phyloP scores from a whole-genome alignment of 2,888 invertebrate genomes.

The Ormyrus rosae region DNA sequence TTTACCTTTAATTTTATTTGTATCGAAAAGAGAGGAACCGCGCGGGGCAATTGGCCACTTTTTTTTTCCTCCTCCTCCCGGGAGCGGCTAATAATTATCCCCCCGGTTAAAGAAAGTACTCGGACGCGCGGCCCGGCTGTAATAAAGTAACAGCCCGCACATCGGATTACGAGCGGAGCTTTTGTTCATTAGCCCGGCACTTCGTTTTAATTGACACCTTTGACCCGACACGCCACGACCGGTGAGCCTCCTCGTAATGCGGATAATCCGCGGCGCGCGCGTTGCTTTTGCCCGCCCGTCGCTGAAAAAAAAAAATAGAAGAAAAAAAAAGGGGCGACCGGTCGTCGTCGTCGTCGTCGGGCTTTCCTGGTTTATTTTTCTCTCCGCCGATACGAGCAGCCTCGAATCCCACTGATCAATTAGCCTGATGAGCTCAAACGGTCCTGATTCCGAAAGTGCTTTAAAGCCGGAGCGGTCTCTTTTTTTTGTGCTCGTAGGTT shows the following conservation, averaged over 20 bases:
- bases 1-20: conserved; percentile 41
- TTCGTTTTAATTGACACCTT: conserved; percentile 71
- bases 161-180: conserved; percentile 67
- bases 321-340: neutral
- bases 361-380: conserved; percentile 3
- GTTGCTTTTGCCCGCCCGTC: neutral
- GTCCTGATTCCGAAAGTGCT: conserved; percentile 10
- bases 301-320: conserved; percentile 15
- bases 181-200: conserved; percentile 70
- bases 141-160: conserved; percentile 64
- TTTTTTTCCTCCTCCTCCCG: neutral
- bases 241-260: conserved; percentile 35
- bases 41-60: neutral
- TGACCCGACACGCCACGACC: conserved; percentile 61
- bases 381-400: neutral
- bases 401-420: conserved; percentile 26
- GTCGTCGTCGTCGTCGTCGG: neutral
- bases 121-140: conserved; percentile 62
- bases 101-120: conserved; percentile 66
- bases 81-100: conserved; percentile 67
- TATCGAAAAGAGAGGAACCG: conserved; percentile 1
- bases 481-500: no score
- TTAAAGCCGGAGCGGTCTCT: neutral
- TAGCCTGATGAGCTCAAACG: conserved; percentile 28
- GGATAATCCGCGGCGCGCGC: conserved; percentile 32